Evolutionary conservation across 2,888 invertebrate species (phyloP), one percentile per base, ranked within the genome.

Genomic region (Psylliodes chrysocephalus): DNA sequence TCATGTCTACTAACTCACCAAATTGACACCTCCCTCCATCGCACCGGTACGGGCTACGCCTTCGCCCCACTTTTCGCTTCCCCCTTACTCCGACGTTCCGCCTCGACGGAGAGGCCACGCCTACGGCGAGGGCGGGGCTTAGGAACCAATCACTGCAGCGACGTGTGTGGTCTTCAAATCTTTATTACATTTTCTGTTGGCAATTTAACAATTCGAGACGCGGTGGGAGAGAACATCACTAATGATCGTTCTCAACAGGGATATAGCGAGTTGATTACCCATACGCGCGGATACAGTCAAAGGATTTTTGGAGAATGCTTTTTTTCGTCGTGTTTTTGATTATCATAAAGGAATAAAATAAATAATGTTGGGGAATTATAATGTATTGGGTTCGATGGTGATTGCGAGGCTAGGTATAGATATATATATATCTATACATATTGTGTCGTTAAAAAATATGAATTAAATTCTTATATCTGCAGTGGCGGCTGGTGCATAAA

Each of bases 111-210:
- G n/a, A 22, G 25, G 54, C 30, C 47, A 59, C 63, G 63, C 66
- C 74, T 62, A 17, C 40, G 12, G 15, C 60, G 55, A 33, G 66
- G 79, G 79, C 70, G 77, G 73, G 71, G 77, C 76, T 62, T 71
- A 65, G 68, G 73, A 77, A 76, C 82, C 82, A 82, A 82, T 82
- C 81, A 79, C 76, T 77, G 78, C 75, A 73, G 71, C 82, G 79
- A 81, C 81, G 82, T 82, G 82, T 82, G 82, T 82, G 82, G 82
- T 82, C 82, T 78, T 76, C 80, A 79, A 77, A 79, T 82, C 82
- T 82, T 82, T 81, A 82, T 82, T 82, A 82, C 75, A 77, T 78
- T 78, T 77, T 75, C 75, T 73, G 77, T 79, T 80, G 81, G 79
- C 80, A 81, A 81, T 81, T 82, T 81, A 81, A 78, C 78, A 77